These are phyloP conservation scores for Sciurus vulgaris DNA, from an alignment of 2,797 vertebrate genomes.

Conservation along the genomic window DNA sequence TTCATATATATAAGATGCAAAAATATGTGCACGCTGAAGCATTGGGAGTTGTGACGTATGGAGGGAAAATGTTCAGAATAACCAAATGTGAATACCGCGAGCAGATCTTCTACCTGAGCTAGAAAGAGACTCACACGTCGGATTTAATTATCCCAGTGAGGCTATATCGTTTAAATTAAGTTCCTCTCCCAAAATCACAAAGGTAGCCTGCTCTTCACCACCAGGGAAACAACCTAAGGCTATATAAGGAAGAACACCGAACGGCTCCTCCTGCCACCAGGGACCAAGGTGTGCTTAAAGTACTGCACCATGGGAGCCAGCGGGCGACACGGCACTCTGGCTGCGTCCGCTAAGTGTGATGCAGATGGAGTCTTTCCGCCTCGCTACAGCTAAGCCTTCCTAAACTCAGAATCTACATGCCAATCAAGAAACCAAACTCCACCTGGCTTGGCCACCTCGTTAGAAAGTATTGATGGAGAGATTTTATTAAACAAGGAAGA, in stretches of 20 bases:
- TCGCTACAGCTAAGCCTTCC: too few species aligned
- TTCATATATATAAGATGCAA: background rate
- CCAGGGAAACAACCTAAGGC: background rate
- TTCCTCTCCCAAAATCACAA: background rate
- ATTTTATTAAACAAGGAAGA: background rate
- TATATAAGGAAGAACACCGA: background rate
- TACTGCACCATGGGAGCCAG: too few species aligned
- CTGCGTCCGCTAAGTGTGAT: background rate
- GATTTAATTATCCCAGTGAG: background rate
- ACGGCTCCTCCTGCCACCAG: accelerated
- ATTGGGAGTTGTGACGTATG: too few species aligned
- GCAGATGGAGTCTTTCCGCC: background rate
- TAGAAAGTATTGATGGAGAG: background rate
- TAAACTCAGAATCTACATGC: background rate
- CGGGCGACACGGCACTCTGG: background rate
- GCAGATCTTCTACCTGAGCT: background rate
- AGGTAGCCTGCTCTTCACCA: background rate
- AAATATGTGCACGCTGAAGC: accelerated
- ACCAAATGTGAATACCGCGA: background rate
- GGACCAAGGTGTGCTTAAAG: background rate
- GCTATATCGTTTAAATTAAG: background rate
- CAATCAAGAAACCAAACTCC: background rate
- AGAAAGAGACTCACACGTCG: background rate
- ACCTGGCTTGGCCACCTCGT: background rate
- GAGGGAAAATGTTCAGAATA: background rate